Evolutionary conservation across 2,888 invertebrate genomes (phyloP), one percentile per base, ranked within the genome.

Genomic region (Epicampocera succincta): DNA sequence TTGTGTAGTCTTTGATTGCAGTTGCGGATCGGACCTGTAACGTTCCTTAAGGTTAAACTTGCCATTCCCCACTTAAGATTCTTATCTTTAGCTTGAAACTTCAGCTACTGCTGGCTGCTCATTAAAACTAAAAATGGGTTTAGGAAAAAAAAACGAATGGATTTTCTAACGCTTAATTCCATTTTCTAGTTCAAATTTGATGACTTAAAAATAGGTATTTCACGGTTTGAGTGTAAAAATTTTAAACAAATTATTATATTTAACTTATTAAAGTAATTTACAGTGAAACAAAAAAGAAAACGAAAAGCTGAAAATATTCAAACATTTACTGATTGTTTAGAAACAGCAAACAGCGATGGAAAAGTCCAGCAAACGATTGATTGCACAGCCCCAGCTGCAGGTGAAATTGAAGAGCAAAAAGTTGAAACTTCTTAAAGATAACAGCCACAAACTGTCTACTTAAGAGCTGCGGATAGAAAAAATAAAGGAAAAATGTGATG

Each of bases 211-310:
- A 56, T 72, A 38, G 50, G n/a, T 38, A 58, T 54, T 73, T 81
- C 56, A 82, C 78, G 44, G 56, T 78, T 73, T 13, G 48, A 65
- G 80, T 74, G 68, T 71, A 85, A 83, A 74, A 71, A 38, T 73
- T 61, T 69, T 71, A 75, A 83, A 76, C 79, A 84, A 89, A 89
- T 89, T 87, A 89, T 89, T 89, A 87, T 89, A 86, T 88, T 89
- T 89, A 89, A 87, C 86, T 86, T 87, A 87, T 89, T 89, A 88
- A 89, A 89, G 88, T 87, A 89, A 89, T 89, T 89, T 89, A 87
- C 83, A 65, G 33, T 25, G 48, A 68, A 73, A 77, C 56, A 50
- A 73, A 65, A 74, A 33, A 40, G 25, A 54, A 42, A 42, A 25
- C 38, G 46, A 74, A 58, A 44, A 44, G n/a, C 52, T 33, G 3